Base-by-base conservation (phyloP, 2,797 vertebrate species). In the Anabas testudineus region DNA sequence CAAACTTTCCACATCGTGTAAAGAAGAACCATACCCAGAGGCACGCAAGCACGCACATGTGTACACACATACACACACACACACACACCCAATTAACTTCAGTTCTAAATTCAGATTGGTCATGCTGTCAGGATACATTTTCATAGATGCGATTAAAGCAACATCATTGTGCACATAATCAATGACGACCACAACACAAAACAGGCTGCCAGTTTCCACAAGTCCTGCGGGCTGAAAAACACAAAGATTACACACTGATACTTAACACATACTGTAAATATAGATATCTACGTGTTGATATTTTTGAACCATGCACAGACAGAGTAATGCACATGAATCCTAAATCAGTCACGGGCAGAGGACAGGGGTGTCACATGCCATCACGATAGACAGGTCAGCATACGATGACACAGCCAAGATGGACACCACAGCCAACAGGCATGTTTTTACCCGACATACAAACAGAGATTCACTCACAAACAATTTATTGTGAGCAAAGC, bases 91-190 rank as follows among this genome's bases (percentile, higher is more conserved):
- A 41, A 49, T 71, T 41, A 59, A 70, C 66, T 69, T 30, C 22
- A 51, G 64, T 61, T 73, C 48, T 68, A 62, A 71, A 66, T 66
- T 77, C 70, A 41, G 37, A 69, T 74, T 59, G 70, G 76, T 80
- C 71, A 59, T 67, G 82, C 74, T 88, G 83, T 88, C 83, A 83
- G 71, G 69, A 82, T 68, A 58, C 64, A 81, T 88, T 86, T 85
- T 71, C 83, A 84, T 80, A 66, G 68, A 81, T 58, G 81, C 37
- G 76, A 73, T 76, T 76, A 80, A 74, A 78, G 74, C 67, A 71
- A 61, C 74, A 81, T 57, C 67, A 76, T 78, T 34, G 32, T 85
- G 67, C 51, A 64, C 52, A 76, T 76, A 77, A 86, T 81, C 52
- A 80, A 78, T 79, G 74, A 74, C 67, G 82, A 59, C 34, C 36